Base-by-base conservation (phyloP, 1,140 invertebrate species). In the Melanaphis sacchari region DNA sequence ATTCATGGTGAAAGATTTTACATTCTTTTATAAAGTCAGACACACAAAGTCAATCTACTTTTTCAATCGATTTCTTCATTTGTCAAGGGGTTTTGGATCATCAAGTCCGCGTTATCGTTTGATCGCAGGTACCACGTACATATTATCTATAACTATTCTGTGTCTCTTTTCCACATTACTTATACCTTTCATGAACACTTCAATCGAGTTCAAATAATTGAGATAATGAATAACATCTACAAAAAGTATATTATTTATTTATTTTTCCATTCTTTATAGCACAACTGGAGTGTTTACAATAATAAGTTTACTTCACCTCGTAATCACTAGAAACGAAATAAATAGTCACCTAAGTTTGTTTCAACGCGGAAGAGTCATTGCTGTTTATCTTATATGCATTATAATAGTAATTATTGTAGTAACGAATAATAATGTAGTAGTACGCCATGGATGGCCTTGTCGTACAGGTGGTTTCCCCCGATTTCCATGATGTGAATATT, bases 401-500 rank as follows among this genome's bases (percentile, higher is more conserved):
- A 76, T 76, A 76, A 76, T 76, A n/a, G 31, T 76, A 76, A 76
- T 76, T 76, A 66, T 31, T 31, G 4, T 76, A 76, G 59, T 76
- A n/a, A 76, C 59, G 31, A 76, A 76, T 66, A n/a, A 66, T 66
- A 66, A 26, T 59, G 11, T 59, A 59, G 59, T 76, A 76, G 15
- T n/a, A 18, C 2, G n/a, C 31, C 15, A 15, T 76, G 59, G 59
- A 76, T 18, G 59, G 15, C 59, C 59, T 76, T 84, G 82, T 26
- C 11, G 54, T 81, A 81, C 59, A 81, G 90, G 90, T 91, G 90
- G 90, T 91, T 91, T 81, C 54, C 40, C 11, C 90, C 15, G 90
- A 66, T 91, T 91, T 43, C 26, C 90, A 66, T 81, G 90, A 76
- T 15, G 49, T 46, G 90, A 91, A 91, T 91, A 40, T n/a, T 81